Base-by-base conservation (phyloP, 2,888 invertebrate species). In the Rhopalosiphum nymphaeae region DNA sequence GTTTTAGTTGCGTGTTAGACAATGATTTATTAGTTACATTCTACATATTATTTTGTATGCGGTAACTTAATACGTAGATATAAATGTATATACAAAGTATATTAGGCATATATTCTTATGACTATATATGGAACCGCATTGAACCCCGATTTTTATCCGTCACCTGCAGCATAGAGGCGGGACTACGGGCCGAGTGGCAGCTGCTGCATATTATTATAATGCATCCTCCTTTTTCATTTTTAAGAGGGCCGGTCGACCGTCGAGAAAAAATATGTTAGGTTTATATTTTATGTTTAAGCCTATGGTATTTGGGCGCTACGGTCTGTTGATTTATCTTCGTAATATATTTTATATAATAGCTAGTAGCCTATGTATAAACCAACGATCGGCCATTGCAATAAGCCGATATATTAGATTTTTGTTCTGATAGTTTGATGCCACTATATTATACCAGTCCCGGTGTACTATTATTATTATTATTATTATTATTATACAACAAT, bases 271-370 rank as follows among this genome's bases (percentile, higher is more conserved):
- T 53, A 78, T 21, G 78, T 78, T 78, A 78, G 78, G 36, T 36
- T 21, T 78, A 78, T 78, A 78, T 11, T 78, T 78, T 36, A 78
- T 78, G 78, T 78, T 42, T 78, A 78, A 78, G 9, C 78, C 78
- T 78, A 78, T 78, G 78, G 78, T 78, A 78, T 78, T 78, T 78
- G 78, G 78, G 78, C 78, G 78, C 36, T 78, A 42, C 78, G 78
- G 78, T 78, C 78, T 36, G 78, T 78, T 78, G 9, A 78, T 78
- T 78, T 78, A 78, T 78, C 36, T 78, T 78, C 53, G 42, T 25
- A 89, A 57, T 13, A 13, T 42, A 78, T 78, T 78, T 78, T 78
- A 21, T 78, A 21, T 78, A 36, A 78, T 78, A 78, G n/a, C n/a
- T 78, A 36, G 78, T 36, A 78, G 2, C 78, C 78, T 36, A 9